Percentiles rank a stretch among this genome's conserved stretches.
These are phyloP conservation scores for Platyrinchus mystaceus DNA, from an alignment of 2,797 vertebrate species.

Conservation along the genomic window DNA sequence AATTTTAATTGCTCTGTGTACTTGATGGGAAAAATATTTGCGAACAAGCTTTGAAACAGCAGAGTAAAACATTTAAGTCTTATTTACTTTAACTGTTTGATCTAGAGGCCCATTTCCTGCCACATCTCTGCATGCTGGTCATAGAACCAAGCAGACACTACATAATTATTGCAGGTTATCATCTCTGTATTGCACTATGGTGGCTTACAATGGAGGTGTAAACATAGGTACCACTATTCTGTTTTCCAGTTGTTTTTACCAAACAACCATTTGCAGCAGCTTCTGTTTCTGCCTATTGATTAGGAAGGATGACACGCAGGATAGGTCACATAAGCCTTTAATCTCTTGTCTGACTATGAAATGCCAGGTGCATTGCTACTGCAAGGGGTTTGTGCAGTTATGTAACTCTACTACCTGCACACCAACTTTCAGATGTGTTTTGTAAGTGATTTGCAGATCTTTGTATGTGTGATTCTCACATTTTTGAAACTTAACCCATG, in stretches of 20 bases:
- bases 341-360: background rate
- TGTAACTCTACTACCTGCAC: background rate
- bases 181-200: background rate
- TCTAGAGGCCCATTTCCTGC: background rate
- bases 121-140: background rate
- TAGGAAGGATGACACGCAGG: background rate
- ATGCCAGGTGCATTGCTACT: background rate
- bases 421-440: background rate
- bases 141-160: background rate
- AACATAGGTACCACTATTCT: background rate
- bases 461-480: background rate
- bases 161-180: background rate
- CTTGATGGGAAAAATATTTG: background rate
- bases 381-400: background rate
- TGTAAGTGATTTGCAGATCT: background rate
- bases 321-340: background rate
- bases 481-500: background rate
- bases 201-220: background rate
- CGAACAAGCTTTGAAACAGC: background rate
- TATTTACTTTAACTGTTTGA: background rate
- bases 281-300: background rate
- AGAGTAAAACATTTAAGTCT: background rate
- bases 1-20: background rate
- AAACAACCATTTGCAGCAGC: background rate
- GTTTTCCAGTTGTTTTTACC: background rate